phyloP scores from a whole-genome alignment of 2,113 vertebrate species.

The Rana temporaria region DNA sequence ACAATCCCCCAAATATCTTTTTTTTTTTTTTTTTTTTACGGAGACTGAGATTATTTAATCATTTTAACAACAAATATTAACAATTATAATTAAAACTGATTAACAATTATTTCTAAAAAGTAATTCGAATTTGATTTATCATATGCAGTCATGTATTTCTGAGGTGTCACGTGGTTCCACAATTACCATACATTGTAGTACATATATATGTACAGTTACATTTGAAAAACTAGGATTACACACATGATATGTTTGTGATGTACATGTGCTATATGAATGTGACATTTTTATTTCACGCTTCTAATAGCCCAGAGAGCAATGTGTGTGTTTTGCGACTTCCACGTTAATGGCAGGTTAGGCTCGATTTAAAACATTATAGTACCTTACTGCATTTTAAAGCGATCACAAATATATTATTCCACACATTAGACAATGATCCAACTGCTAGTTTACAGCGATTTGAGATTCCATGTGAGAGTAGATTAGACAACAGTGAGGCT shows the following conservation, averaged over 20 bases:
- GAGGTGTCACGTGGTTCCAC: not conserved
- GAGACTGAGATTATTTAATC: no score
- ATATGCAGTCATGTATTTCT: no score
- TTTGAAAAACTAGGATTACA: not conserved
- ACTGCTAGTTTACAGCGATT: not conserved
- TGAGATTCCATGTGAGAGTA: no score
- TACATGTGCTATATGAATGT: no score
- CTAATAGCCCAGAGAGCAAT: not conserved
- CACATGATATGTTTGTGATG: not conserved
- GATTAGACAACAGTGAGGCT: no score
- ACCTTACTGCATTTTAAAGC: not conserved
- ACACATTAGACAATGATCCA: not conserved
- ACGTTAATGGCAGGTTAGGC: not conserved
- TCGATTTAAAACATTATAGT: not conserved
- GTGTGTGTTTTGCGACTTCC: not conserved
- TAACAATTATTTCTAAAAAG: no score
- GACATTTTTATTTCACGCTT: not conserved
- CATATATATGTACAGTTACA: not conserved
- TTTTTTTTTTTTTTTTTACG: no score
- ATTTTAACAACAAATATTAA: no score
- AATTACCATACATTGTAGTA: not conserved
- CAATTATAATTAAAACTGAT: no score
- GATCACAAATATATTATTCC: not conserved
- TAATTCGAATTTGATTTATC: no score
- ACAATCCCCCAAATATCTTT: no score